These are phyloP conservation scores for Oncorhynchus masou DNA, from an alignment of 2,113 vertebrate species.

Conservation along the genomic window DNA sequence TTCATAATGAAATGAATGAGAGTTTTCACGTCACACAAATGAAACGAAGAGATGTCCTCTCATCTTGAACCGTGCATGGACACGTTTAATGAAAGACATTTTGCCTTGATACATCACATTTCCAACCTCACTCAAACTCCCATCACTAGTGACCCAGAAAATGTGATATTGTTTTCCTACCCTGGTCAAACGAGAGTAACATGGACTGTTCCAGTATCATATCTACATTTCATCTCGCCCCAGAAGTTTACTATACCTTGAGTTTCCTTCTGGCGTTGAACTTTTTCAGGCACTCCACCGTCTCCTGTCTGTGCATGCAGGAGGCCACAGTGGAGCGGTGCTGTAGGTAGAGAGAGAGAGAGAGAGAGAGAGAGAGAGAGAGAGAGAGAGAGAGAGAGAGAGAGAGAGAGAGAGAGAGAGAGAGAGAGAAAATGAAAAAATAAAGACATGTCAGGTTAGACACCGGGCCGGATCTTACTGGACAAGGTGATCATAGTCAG, in stretches of 20 bases:
- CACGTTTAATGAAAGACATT: too few species aligned
- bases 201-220: not conserved
- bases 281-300: slow-evolving; percentile 95
- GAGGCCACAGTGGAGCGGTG: slow-evolving; percentile 95
- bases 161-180: too few species aligned
- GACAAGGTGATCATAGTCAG: not conserved
- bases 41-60: too few species aligned
- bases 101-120: too few species aligned
- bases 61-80: too few species aligned
- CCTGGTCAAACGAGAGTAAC: not conserved
- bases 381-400: not conserved
- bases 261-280: slow-evolving; percentile 95
- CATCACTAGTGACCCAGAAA: too few species aligned
- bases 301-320: slow-evolving; percentile 98
- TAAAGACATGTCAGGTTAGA: too few species aligned
- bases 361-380: not conserved
- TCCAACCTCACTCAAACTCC: too few species aligned
- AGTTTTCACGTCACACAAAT: too few species aligned
- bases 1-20: too few species aligned
- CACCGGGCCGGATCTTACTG: not conserved
- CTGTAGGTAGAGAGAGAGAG: slow-evolving; percentile 56
- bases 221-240: not conserved
- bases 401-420: too few species aligned
- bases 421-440: not conserved
- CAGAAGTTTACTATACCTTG: slow-evolving; percentile 75